Base-by-base conservation (phyloP, 2,797 vertebrate species). In the Pachyuromys duprasi region DNA sequence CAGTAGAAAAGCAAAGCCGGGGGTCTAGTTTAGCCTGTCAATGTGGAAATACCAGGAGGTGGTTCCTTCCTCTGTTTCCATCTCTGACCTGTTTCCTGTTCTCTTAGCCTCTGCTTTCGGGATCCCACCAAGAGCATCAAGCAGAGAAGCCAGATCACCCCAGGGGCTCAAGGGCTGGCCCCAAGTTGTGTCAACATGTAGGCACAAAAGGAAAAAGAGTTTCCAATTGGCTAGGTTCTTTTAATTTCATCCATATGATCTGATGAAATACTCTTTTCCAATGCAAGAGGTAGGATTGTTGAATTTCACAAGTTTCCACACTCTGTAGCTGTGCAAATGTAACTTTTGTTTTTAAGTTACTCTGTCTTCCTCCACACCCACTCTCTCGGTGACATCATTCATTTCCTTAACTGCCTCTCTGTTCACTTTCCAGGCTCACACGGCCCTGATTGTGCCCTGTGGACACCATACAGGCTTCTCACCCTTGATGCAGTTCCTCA, bases 21-120 rank as follows among this genome's bases (percentile, higher is more conserved):
- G 57, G 45, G 28, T 18, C 90, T 82, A 90, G 89, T 83, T 87
- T 60, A 94, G 57, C 72, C 57, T 92, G 33, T 96, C 90, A 1
- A 31, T 89, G 33, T 1, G 0, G 63, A 76, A 78, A 74, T 39
- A 5, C 70, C 63, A 86, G 93, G 89, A 69, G 55, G 83, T 76
- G n/a, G 81, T 6, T 60, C 53, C 8, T 80, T 75, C 55, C 63
- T 31, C 82, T 81, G 12, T 11, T 81, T 2, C 18, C 55, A 5
- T 72, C 74, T 55, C 67, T 87, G 5, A 3, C 20, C 69, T 78
- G 5, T 4, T 67, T 1, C 11, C 55, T 57, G 55, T 57, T 57
- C 55, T 17, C 49, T 86, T 86, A 18, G 2, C 24, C 65, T 53
- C 49, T 39, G 22, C 24, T 57, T 72, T 55, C 8, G 15, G 28